phyloP scores from a whole-genome alignment of 2,113 vertebrate species.

The Coracopsis vasa region DNA sequence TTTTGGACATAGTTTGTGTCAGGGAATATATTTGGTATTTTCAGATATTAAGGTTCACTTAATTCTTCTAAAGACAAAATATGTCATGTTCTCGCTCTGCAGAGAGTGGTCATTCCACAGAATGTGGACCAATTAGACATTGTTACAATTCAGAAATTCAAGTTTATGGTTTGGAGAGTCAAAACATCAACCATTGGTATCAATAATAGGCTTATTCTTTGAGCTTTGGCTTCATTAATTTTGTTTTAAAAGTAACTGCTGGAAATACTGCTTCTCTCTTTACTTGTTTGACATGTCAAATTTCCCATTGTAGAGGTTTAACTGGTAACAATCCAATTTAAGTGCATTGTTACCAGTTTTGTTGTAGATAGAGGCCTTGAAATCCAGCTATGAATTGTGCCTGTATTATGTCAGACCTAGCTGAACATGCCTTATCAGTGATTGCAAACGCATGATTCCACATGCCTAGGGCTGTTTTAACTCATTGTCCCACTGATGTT shows the following conservation, averaged over 20 bases:
- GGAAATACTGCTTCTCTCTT: not conserved
- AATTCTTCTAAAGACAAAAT: not conserved
- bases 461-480: not conserved
- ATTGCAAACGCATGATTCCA: not conserved
- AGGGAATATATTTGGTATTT: not conserved
- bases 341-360: not conserved
- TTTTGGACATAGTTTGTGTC: not conserved
- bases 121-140: not conserved
- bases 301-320: not conserved
- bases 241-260: not conserved
- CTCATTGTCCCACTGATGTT: not conserved
- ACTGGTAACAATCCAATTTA: not conserved
- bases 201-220: not conserved
- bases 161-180: not conserved
- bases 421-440: not conserved
- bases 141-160: not conserved
- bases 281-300: not conserved
- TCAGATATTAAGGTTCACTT: not conserved
- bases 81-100: not conserved
- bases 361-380: not conserved
- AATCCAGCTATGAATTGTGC: not conserved
- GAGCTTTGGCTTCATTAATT: not conserved
- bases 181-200: not conserved
- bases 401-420: not conserved
- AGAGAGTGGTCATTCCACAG: not conserved